Conservation (phyloP, 2,888 invertebrate genomes). For the Sphaerophoria rueppellii region DNA sequence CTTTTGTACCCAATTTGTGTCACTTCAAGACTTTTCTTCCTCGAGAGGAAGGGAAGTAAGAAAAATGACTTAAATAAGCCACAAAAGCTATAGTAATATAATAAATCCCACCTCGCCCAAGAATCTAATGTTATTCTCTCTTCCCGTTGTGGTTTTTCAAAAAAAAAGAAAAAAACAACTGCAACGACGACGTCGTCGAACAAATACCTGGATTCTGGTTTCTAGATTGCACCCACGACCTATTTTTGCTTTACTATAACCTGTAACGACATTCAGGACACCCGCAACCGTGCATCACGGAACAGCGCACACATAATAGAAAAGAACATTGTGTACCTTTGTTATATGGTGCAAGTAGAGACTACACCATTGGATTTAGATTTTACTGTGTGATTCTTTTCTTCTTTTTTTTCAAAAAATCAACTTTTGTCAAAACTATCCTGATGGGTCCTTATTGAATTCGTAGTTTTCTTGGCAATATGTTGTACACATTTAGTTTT, state of each 20-base stretch:
- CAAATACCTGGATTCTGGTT: not conserved
- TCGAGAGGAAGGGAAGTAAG: not conserved
- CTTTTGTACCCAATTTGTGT: conserved; percentile 27
- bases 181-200: not conserved
- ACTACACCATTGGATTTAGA: conserved; percentile 15
- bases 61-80: not conserved
- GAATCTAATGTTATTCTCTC: conserved; percentile 9
- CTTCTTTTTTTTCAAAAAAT: not conserved
- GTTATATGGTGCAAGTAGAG: conserved; percentile 22
- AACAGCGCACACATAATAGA: not conserved
- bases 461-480: not conserved
- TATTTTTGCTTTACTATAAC: not conserved
- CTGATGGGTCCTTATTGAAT: no score
- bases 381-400: conserved; percentile 7
- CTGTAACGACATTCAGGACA: not conserved
- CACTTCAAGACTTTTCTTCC: conserved; percentile 13
- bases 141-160: not conserved
- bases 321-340: conserved; percentile 21
- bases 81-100: conserved; percentile 32
- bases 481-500: no score
- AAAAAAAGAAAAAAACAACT: conserved; percentile 10
- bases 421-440: not conserved
- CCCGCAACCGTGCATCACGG: no score
- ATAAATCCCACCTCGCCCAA: conserved; percentile 20
- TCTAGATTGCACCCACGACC: not conserved